These are phyloP conservation scores for Pimephales promelas DNA, from an alignment of 2,113 vertebrate genomes.

Conservation along the genomic window DNA sequence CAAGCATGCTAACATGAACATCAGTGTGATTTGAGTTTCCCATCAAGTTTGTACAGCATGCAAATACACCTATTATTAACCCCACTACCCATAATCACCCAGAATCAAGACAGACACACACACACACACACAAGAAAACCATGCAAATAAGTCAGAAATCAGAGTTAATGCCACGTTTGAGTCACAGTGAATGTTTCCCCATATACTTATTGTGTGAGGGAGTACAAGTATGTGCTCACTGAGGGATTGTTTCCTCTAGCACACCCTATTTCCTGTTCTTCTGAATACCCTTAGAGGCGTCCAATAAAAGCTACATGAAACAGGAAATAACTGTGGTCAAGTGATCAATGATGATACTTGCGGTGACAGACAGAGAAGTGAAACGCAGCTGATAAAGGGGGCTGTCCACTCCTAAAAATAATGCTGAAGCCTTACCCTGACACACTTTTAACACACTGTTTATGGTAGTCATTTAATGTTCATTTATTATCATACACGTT, in stretches of 20 bases:
- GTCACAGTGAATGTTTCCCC: neutral
- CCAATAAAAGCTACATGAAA: constrained; percentile 50
- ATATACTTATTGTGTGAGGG: constrained; percentile 1
- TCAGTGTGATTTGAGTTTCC: neutral
- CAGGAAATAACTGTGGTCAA: constrained; percentile 37
- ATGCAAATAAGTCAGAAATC: neutral
- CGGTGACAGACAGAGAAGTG: constrained; percentile 44
- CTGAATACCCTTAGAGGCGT: constrained; percentile 25
- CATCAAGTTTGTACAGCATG: constrained; percentile 6
- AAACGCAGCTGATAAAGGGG: constrained; percentile 5
- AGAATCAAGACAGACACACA: constrained; percentile 10
- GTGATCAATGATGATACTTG: constrained; percentile 17
- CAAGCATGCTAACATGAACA: neutral
- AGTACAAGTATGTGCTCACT: constrained; percentile 16
- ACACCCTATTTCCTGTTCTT: constrained; percentile 54
- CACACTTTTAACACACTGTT: neutral
- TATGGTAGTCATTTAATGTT: neutral
- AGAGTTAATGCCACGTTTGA: neutral
- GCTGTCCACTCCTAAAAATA: neutral
- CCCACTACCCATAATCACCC: constrained; percentile 1
- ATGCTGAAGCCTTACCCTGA: neutral
- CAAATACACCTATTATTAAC: neutral
- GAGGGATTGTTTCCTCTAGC: constrained; percentile 48
- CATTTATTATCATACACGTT: neutral
- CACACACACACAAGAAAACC: neutral